phyloP scores from a whole-genome alignment of 2,888 invertebrate species.

The Dilophus febrilis region DNA sequence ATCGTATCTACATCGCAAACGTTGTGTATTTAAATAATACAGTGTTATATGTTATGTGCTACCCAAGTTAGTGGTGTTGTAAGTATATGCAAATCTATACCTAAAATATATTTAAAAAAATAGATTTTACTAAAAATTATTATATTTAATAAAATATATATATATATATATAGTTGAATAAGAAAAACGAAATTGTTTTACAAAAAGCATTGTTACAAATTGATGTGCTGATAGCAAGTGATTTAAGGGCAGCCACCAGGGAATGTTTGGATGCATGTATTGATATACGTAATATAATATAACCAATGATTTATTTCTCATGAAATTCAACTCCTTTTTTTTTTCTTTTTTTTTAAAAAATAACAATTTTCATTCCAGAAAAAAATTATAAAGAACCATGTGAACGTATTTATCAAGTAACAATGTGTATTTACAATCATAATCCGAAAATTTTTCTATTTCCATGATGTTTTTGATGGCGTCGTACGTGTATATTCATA shows the following conservation, averaged over 20 bases:
- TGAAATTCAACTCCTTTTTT: conserved; percentile 5
- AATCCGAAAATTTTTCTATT: conserved; percentile 20
- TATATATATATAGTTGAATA: conserved; percentile 15
- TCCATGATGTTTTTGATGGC: too few relatives aligned
- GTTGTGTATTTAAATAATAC: conserved; percentile 1
- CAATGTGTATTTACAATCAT: conserved; percentile 22
- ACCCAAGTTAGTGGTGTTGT: conserved; percentile 23
- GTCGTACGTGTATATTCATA: too few relatives aligned
- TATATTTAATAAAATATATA: background rate
- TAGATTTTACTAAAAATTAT: too few relatives aligned
- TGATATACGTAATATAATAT: conserved; percentile 20
- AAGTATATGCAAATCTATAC: conserved; percentile 14
- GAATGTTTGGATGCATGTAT: conserved; percentile 18
- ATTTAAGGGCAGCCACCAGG: conserved; percentile 18
- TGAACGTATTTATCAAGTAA: conserved; percentile 19
- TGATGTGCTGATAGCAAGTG: conserved; percentile 21
- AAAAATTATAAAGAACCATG: conserved; percentile 22
- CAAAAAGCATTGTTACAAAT: conserved; percentile 22
- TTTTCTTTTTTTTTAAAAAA: background rate
- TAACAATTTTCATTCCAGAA: conserved; percentile 14
- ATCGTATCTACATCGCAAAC: too few relatives aligned
- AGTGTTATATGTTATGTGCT: conserved; percentile 25
- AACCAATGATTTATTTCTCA: background rate
- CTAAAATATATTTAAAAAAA: too few relatives aligned
- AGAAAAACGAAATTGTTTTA: conserved; percentile 23